Base-by-base conservation (phyloP, 2,888 invertebrate species). In the Dynastes hyllus region DNA sequence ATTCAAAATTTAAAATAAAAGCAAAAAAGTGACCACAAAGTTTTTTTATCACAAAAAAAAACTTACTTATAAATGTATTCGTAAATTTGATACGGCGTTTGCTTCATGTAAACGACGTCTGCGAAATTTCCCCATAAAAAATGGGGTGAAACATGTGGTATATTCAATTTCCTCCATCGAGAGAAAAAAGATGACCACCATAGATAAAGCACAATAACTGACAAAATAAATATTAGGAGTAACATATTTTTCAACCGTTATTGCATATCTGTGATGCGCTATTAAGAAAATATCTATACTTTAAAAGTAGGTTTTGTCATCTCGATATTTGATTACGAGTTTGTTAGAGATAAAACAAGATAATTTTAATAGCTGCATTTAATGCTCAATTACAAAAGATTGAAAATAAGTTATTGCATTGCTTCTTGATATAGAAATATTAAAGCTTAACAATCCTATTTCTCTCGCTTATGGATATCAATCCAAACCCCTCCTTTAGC, bases 101-200 rank as follows among this genome's bases (percentile, higher is more conserved):
- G 83, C 75, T 80, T 82, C 9, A 79, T 80, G 6, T 83, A 79
- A 5, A 85, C 37, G 37, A 81, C 79, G n/a, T 83, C 82, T 53
- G 82, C 82, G 9, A 86, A 78, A 79, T 85, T 86, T 27, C 86
- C 86, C 29, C 83, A 82, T 53, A 85, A 66, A 13, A 83, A 81
- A 27, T 78, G 71, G 0, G 86, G 84, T 66, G 77, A 77, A n/a
- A 83, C 80, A 8, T 81, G 81, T 22, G 84, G 83, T 16, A 86
- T 79, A 0, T 82, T 81, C 0, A 75, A 80, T 45, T 79, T 83
- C 27, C 78, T 78, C 84, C 85, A 86, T 61, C 84, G 11, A 16
- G 63, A 53, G 8, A 71, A 58, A 2, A 50, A 55, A 45, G 69
- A 69, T n/a, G 50, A 13, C 22, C 50, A 69, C 32, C 50, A 69